Evolutionary conservation across 2,113 vertebrate species (phyloP), one percentile per base, ranked within the genome.

Genomic region (Salvelinus sp.): DNA sequence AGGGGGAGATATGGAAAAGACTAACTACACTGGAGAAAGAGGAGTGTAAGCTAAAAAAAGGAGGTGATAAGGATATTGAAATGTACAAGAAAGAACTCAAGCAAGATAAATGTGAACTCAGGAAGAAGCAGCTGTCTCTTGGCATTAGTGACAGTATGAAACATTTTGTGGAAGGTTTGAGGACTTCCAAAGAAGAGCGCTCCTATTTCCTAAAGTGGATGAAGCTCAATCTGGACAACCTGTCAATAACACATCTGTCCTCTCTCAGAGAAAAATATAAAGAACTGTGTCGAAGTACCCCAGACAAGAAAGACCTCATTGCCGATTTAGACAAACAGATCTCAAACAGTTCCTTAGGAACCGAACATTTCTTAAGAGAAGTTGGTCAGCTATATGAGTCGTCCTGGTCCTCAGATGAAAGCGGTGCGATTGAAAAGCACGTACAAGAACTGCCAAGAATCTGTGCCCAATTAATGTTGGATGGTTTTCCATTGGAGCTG

Each of bases 311-410:
- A 1, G 57, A 80, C 18, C 4, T 64, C 7, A 72, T 80, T 66
- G 58, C 30, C 57, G 9, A 70, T 0, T 12, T 87, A 23, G 86
- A 88, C 18, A 79, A 76, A 23, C 3, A 84, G 60, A 82, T 88
- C 14, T 78, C 78, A 9, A 76, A 20, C 69, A 78, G 74, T 54
- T 83, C 82, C 30, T 79, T 91, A 68, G 82, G 79, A 23, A 33
- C 84, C 1, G 74, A 87, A 28, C 88, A 91, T 73, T 90, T 88
- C 62, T 30, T 88, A 20, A 74, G 87, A 13, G 87, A 89, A 74
- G 69, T 85, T 7, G 84, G n/a, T n/a, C n/a, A n/a, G n/a, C n/a
- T n/a, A n/a, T n/a, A n/a, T n/a, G n/a, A n/a, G n/a, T n/a, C n/a
- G n/a, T n/a, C n/a, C n/a, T n/a, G n/a, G n/a, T n/a, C 1, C 33